Evolutionary conservation across 2,113 vertebrate genomes (phyloP), one percentile per base, ranked within the genome.

Genomic region (Burhinus oedicnemus): DNA sequence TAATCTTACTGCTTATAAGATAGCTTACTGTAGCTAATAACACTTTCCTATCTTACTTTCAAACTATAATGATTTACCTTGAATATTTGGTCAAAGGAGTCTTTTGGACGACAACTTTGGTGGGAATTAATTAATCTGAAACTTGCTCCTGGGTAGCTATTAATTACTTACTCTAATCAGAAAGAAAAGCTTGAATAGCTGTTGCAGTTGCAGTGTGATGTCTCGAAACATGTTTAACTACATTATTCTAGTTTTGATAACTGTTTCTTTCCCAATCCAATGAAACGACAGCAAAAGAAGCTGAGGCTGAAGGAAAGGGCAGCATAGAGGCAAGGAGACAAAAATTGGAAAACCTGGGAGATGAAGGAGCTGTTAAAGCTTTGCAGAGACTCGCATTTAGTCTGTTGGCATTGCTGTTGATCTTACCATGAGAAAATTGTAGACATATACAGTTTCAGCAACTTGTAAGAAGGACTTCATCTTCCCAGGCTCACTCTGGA

Each of bases 101-200:
- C 23, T 8, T 95, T 93, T 49, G 49, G 71, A 87, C 1, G 8
- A 65, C 32, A 91, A 29, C 26, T 87, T 84, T n/a, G 38, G 68
- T 52, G 54, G 54, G 44, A 95, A 77, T 87, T 69, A 89, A 93
- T 95, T 95, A 74, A 81, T 84, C 40, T 65, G 58, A 93, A 84
- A 38, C 34, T 89, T 95, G 58, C 84, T 89, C 11, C 54, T 51
- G 72, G 72, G 32, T 84, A 77, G 68, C 40, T 81, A 77, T 89
- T 89, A 93, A 81, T 87, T 89, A 84, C 55, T 74, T 81, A 70
- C 3, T 18, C 40, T 81, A 91, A 95, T 93, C 65, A 87, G 69
- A 81, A 89, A 84, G 62, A 60, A 87, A 94, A 77, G 40, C 40
- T 69, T 78, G 44, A 84, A 60, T 57, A 44, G 64, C 47, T 89